A percentile compares a stretch with the other conserved stretches of the same genome.
Evolutionary conservation across 2,888 invertebrate genomes (phyloP).

Genomic region (Ophion slaviceki): DNA sequence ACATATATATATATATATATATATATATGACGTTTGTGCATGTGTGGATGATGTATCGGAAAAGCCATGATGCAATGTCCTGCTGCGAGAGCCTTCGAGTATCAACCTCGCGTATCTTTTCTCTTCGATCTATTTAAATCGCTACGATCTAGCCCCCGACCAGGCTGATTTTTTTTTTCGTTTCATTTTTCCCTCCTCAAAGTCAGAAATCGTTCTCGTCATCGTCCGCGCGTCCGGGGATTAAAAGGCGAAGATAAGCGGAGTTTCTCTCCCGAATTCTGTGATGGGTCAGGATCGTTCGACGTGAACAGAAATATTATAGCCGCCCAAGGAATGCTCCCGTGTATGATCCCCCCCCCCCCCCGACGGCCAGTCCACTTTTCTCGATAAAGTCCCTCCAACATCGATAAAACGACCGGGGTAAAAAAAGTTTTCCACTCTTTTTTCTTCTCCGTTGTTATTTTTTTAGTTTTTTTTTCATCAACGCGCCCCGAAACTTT

Average conservation of each 20-base stretch:
- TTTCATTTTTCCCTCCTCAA: slow-evolving; percentile 39
- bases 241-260: not conserved
- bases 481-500: slow-evolving; percentile 29
- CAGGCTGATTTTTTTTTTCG: slow-evolving; percentile 25
- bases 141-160: slow-evolving; percentile 35
- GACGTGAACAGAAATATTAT: too few relatives aligned
- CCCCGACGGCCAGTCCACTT: too few relatives aligned
- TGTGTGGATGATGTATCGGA: slow-evolving; percentile 17
- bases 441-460: not conserved
- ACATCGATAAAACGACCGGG: too few relatives aligned
- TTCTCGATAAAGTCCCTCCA: too few relatives aligned
- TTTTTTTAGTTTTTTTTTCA: slow-evolving; percentile 2
- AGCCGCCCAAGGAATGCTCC: too few relatives aligned
- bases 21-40: not conserved
- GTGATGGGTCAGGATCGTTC: not conserved
- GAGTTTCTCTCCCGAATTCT: not conserved
- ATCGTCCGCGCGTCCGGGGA: slow-evolving; percentile 17
- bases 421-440: not conserved
- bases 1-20: too few relatives aligned
- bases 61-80: slow-evolving; percentile 41
- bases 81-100: slow-evolving; percentile 22
- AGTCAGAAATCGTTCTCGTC: slow-evolving; percentile 48
- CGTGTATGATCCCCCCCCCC: too few relatives aligned
- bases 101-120: slow-evolving; percentile 40
- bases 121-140: slow-evolving; percentile 57